phyloP scores from a whole-genome alignment of 92 coral and sea anemone species.

The Epizoanthus stellaris region DNA sequence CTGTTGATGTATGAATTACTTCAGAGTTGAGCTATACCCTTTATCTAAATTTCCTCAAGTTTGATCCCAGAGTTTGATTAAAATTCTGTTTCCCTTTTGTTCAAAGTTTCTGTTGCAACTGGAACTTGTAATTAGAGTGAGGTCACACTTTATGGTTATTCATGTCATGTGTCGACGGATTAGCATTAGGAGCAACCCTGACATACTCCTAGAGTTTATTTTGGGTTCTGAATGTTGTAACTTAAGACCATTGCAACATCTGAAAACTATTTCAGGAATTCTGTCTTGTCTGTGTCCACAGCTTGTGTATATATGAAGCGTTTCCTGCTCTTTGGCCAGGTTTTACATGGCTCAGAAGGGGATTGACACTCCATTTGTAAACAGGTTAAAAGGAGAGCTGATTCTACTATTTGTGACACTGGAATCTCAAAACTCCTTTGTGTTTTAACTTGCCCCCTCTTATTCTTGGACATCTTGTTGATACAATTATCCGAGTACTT shows the following conservation, averaged over 20 bases:
- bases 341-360: not conserved
- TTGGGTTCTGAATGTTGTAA: slow-evolving; percentile 28
- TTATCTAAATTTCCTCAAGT: no score
- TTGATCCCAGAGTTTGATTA: no score
- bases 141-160: slow-evolving; percentile 4
- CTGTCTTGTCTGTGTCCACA: slow-evolving; percentile 14
- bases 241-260: slow-evolving; percentile 23
- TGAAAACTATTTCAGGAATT: slow-evolving; percentile 32
- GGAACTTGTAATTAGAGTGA: not conserved
- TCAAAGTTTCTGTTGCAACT: not conserved
- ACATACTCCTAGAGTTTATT: slow-evolving; percentile 19
- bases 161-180: not conserved
- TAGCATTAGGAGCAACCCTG: not conserved
- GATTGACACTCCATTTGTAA: slow-evolving; percentile 2
- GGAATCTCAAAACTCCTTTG: no score
- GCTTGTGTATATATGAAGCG: not conserved
- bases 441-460: no score
- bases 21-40: no score
- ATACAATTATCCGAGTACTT: not conserved
- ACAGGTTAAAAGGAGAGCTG: not conserved
- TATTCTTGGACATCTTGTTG: not conserved
- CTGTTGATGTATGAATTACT: no score
- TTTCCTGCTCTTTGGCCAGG: not conserved
- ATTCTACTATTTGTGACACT: no score
- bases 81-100: no score